These are phyloP conservation scores for Thryonomys swinderianus DNA, from an alignment of 2,113 vertebrate species.

Conservation along the genomic window DNA sequence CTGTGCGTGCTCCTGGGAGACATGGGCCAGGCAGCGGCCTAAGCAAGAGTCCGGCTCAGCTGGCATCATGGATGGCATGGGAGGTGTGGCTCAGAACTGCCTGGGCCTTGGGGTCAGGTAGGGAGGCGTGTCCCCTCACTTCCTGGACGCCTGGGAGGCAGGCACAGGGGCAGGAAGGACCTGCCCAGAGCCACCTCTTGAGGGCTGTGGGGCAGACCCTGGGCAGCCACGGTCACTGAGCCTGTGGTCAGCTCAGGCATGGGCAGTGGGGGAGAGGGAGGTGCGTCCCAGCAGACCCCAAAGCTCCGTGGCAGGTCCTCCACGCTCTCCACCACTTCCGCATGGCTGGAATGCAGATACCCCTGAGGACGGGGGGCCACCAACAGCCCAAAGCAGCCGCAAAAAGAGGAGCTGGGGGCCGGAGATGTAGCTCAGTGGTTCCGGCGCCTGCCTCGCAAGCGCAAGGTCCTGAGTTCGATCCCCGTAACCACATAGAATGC, in stretches of 20 bases:
- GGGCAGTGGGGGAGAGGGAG: fast-evolving
- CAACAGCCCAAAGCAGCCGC: background rate
- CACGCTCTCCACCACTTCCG: background rate
- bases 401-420: background rate
- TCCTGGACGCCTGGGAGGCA: background rate
- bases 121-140: background rate
- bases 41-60: background rate
- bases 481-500: no score
- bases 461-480: no score
- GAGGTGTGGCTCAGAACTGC: background rate
- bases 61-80: background rate
- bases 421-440: no score
- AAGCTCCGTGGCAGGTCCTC: background rate
- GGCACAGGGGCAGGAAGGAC: background rate
- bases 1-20: fast-evolving
- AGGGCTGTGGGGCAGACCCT: background rate
- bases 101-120: background rate
- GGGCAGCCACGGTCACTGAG: background rate
- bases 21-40: background rate
- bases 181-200: background rate
- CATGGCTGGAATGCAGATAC: background rate
- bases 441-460: no score
- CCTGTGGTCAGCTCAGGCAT: fast-evolving
- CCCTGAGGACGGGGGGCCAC: background rate
- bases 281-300: fast-evolving